Base-by-base conservation (phyloP, 1,140 invertebrate species). In the Halyomorpha halys region DNA sequence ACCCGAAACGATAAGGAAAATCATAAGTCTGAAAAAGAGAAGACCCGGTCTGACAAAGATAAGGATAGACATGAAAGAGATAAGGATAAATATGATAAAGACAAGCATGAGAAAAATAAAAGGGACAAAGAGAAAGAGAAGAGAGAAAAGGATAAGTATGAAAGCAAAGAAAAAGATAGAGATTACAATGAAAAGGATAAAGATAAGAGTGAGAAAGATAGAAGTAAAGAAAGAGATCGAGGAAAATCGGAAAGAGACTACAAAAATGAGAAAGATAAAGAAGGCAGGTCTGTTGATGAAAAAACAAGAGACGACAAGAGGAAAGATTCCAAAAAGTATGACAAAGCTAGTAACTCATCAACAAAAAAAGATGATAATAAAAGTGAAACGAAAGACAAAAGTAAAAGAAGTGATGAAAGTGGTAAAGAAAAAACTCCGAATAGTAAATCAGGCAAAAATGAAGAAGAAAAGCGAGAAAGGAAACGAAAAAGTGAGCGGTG, bases 1-100 rank as follows among this genome's bases (percentile, higher is more conserved):
- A 61, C 21, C 62, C 1, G 62, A 47, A 9, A 53, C 56, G 75
- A 72, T 67, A 69, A 72, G 6, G 74, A 68, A 30, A 72, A 71
- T 61, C 70, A 75, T 67, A 49, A 39, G 18, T 18, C 44, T 60
- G 44, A 60, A 6, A 44, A 60, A 44, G 30, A 39, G 8, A 18
- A 60, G n/a, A 34, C 3, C 13, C 1, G 34, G 13, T 15, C 45
- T 27, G 34, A 27, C 0, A 49, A 49, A 21, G 56, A 59, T 59
- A 53, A 59, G 34, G 63, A 64, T 15, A 59, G 30, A 3, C 15
- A 59, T 19, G 30, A 64, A 14, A 47, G 19, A 14, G 56, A 56
- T 15, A 53, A 64, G 18, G 63, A 64, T 3, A 27, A 64, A 1
- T 19, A 44, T 44, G 30, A 27, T 47, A 65, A 44, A 34, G 19